Evolutionary conservation across 2,888 invertebrate genomes (phyloP), one percentile per base, ranked within the genome.

Genomic region (Troilus luridus): DNA sequence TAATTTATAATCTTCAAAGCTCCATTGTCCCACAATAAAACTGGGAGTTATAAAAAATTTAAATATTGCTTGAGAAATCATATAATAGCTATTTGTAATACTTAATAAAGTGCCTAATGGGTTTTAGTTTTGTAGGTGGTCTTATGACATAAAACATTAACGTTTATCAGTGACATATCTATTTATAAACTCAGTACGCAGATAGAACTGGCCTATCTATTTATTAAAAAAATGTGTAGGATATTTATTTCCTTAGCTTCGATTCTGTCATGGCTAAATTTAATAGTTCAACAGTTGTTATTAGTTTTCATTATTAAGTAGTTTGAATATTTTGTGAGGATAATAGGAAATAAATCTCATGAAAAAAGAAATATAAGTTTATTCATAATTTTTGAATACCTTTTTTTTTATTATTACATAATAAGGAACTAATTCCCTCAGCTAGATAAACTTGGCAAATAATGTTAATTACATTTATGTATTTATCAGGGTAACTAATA

Each of bases 381-480:
- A 85, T 85, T 77, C 72, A 77, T 77, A 77, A 77, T 77, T 77
- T 85, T 85, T 56, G 56, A 85, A 85, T 85, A 10, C n/a, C 85
- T 56, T 85, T 85, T 85, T 41, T 41, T 41, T n/a, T n/a, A n/a
- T n/a, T 41, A 41, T 41, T 21, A 85, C 85, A 58, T 85, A 77
- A 72, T 27, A 77, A 77, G 72, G 72, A 85, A 58, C 85, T 85
- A 56, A 85, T 58, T 56, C 56, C 54, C 56, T 85, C n/a, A 58
- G 85, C 85, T 85, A 85, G 85, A 85, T n/a, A 85, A 56, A 85
- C 85, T 85, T 85, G 54, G 56, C 85, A 85, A 85, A 85, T 81
- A 81, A 81, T 85, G 56, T 85, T 85, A 56, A 85, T 85, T 85
- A 85, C 56, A 85, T 56, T 56, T 85, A 85, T 85, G 56, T 85